These are phyloP conservation scores for Andrena camellia DNA, from an alignment of 2,888 invertebrate genomes.

Conservation along the genomic window DNA sequence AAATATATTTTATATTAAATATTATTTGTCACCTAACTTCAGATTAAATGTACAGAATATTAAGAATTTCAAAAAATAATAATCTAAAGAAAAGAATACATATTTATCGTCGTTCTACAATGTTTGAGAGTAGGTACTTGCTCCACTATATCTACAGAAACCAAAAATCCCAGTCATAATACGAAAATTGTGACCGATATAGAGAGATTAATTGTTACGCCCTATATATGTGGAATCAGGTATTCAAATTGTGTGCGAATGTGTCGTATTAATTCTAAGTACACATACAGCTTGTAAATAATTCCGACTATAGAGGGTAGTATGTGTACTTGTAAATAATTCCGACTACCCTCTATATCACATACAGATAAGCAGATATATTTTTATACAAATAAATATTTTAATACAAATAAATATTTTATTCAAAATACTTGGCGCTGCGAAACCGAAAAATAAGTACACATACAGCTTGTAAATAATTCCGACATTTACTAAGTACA, in stretches of 20 bases:
- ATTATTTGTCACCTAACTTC: background rate
- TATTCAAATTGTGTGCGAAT: conserved; percentile 13
- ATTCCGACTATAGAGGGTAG: too few relatives aligned
- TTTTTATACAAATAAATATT: too few relatives aligned
- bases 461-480: too few relatives aligned
- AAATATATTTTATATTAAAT: too few relatives aligned
- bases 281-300: conserved; percentile 46
- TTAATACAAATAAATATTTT: too few relatives aligned
- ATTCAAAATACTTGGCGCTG: too few relatives aligned
- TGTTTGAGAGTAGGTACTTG: background rate
- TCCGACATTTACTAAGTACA: too few relatives aligned
- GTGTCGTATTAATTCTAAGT: background rate
- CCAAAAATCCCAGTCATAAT: background rate
- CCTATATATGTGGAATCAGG: background rate
- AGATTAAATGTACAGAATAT: background rate
- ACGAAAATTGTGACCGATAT: background rate
- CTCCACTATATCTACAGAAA: background rate
- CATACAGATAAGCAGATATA: too few relatives aligned
- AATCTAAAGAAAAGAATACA: background rate
- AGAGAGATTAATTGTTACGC: background rate
- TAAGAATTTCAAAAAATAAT: background rate
- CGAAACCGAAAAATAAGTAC: too few relatives aligned
- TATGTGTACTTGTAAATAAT: too few relatives aligned
- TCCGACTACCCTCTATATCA: too few relatives aligned
- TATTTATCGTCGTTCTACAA: background rate